A percentile compares a stretch with the other conserved stretches of the same genome.
Conservation (phyloP, 1,140 invertebrate genomes). For the Tribolium madens region DNA sequence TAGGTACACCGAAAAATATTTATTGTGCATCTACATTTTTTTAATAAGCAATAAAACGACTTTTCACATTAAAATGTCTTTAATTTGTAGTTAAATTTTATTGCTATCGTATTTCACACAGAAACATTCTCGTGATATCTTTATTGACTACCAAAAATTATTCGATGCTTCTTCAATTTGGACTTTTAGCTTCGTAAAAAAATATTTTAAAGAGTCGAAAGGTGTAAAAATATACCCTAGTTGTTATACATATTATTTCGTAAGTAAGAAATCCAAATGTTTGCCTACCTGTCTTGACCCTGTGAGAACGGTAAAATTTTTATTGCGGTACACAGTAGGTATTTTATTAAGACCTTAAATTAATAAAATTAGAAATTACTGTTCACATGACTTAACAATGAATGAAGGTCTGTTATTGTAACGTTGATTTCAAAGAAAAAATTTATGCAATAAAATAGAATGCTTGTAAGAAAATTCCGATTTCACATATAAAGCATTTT, state of each 20-base stretch:
- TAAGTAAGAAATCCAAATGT: neutral
- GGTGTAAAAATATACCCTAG: no score
- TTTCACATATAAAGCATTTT: slow-evolving; percentile 24
- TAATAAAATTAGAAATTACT: neutral
- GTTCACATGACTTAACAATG: neutral
- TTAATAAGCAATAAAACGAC: slow-evolving; percentile 16
- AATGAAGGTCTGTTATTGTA: neutral
- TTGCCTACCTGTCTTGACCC: neutral
- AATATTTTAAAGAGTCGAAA: no score
- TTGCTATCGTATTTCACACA: slow-evolving; percentile 6
- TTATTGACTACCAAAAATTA: slow-evolving; percentile 12
- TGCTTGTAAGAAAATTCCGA: slow-evolving; percentile 5
- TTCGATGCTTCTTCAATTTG: neutral
- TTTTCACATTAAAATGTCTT: slow-evolving; percentile 18
- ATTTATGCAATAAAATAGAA: slow-evolving; percentile 2
- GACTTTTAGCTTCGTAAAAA: neutral
- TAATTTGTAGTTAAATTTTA: slow-evolving; percentile 26
- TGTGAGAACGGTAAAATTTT: neutral
- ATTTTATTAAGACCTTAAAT: neutral
- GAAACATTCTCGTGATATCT: slow-evolving; percentile 5
- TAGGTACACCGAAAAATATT: neutral
- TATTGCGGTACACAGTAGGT: no score
- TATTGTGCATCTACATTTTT: neutral
- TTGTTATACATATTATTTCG: neutral
- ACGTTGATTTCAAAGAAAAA: neutral